Evolutionary conservation across 1,140 invertebrate genomes (phyloP).

Genomic region (Drosophila sucinea): DNA sequence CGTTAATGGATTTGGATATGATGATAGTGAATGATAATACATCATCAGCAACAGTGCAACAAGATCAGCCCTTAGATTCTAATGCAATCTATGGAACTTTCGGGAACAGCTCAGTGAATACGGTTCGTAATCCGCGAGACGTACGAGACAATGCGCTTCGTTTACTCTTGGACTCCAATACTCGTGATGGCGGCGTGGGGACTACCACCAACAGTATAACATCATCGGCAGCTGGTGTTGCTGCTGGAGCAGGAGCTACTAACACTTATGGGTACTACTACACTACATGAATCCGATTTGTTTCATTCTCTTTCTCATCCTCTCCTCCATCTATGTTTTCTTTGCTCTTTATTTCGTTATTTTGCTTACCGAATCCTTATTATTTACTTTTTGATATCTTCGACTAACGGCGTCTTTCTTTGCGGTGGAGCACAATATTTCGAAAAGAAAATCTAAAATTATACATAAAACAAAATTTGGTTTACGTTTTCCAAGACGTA

Average conservation of each 20-base stretch:
- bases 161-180: too few species aligned
- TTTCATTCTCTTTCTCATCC: neutral
- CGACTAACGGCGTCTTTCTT: neutral
- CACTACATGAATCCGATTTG: neutral
- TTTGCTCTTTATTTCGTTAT: neutral
- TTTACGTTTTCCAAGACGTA: conserved; percentile 7
- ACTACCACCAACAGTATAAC: too few species aligned
- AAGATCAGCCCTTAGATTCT: too few species aligned
- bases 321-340: neutral
- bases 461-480: conserved; percentile 5
- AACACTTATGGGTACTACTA: neutral
- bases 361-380: conserved; percentile 14
- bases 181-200: too few species aligned
- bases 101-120: too few species aligned
- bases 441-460: neutral
- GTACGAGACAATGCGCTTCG: too few species aligned
- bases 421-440: conserved; percentile 5
- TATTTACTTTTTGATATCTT: neutral
- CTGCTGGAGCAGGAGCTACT: neutral
- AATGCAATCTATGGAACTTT: too few species aligned
- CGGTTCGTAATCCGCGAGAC: too few species aligned
- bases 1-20: neutral
- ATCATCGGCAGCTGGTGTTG: neutral
- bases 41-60: too few species aligned
- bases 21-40: too few species aligned